Base-by-base conservation (phyloP, 2,888 invertebrate species). In the Trilocha varians region DNA sequence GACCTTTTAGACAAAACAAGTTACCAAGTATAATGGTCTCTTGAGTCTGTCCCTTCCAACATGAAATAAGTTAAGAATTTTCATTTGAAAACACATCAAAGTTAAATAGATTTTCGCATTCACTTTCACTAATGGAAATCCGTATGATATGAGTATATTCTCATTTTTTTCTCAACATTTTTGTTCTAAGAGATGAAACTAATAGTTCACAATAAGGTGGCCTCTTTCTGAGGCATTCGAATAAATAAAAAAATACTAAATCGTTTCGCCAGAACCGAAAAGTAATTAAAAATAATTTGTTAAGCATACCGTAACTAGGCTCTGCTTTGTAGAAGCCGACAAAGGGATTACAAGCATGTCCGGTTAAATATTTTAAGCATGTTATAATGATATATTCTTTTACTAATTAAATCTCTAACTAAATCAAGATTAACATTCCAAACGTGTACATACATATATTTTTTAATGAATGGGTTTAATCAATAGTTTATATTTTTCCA, bases 281-380 rank as follows among this genome's bases (percentile, higher is more conserved):
- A 25, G 25, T 25, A 25, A 25, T 25, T 25, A 25, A 25, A 25
- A 61, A 77, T 69, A 68, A 77, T 73, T 69, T 70, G 78, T 73
- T 76, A 74, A 76, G 70, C 73, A 73, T 74, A 69, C 70, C 73
- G 69, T 25, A 25, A 25, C 25, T 71, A 64, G 58, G 50, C 49
- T 59, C 49, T 50, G 53, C 72, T 79, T 78, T 79, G 76, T 53
- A 44, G 49, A 51, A 40, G 65, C 79, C 82, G 82, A 73, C 77
- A 69, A 60, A 67, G 4, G 25, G 25, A 25, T 25, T 25, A 25
- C 25, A 11, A 25, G 61, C 40, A 46, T 17, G 33, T 13, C 16
- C 39, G 34, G 16, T 34, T 39, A 39, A 39, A 39, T 39, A 39
- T 39, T 39, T 17, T 17, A 39, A 39, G 34, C 34, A 17, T 39